A percentile compares a stretch with the other conserved stretches of the same genome.
phyloP scores from a whole-genome alignment of 2,113 vertebrate species.

The Prunella himalayana region DNA sequence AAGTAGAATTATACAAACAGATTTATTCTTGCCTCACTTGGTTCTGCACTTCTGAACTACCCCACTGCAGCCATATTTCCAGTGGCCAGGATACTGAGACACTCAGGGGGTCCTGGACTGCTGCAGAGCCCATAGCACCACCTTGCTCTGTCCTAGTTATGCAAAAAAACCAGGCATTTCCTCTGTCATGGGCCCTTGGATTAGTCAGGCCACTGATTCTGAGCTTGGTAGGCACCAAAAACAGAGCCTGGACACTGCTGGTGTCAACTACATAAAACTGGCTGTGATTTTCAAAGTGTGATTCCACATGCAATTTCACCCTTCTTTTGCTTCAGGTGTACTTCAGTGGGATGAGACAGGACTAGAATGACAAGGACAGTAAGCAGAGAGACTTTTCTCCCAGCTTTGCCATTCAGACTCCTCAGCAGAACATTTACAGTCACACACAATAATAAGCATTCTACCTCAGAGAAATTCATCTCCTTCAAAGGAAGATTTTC shows the following conservation, averaged over 20 bases:
- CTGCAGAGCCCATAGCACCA: background rate
- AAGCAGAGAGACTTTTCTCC: background rate
- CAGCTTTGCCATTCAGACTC: background rate
- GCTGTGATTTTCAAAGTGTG: background rate
- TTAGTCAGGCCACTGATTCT: background rate
- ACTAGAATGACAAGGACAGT: background rate
- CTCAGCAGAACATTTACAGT: background rate
- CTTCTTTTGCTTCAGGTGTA: background rate
- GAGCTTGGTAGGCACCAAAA: background rate
- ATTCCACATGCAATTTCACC: background rate
- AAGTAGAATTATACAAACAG: background rate
- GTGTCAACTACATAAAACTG: background rate
- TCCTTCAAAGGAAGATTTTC: background rate
- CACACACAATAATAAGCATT: background rate
- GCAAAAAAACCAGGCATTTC: background rate
- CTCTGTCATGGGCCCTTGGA: background rate
- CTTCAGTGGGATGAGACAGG: background rate
- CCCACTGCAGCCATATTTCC: background rate
- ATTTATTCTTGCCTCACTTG: background rate
- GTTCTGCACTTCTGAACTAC: background rate
- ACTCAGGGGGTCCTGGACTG: background rate
- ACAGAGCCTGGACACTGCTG: background rate
- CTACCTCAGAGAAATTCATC: slow-evolving; percentile 23
- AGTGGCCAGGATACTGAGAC: background rate
- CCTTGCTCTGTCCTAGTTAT: background rate